Conservation (phyloP, 1,140 invertebrate species). For the Ptiloglossa arizonensis region DNA sequence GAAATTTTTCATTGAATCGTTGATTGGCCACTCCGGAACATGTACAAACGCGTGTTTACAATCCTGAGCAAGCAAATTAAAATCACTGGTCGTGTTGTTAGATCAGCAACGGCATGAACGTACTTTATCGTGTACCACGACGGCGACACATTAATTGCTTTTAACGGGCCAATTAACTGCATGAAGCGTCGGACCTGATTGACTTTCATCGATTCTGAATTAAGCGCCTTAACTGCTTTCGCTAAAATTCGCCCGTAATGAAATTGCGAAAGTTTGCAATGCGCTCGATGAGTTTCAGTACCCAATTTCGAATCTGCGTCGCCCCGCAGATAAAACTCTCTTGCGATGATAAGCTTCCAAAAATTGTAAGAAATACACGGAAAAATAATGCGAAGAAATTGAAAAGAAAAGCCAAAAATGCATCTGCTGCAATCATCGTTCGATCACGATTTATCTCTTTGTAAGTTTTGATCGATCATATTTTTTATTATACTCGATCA, state of each 20-base stretch:
- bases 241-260: constrained; percentile 7
- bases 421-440: no score
- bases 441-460: no score
- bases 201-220: constrained; percentile 56
- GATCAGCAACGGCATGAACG: constrained; percentile 1
- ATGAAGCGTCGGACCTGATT: constrained; percentile 22
- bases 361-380: no score
- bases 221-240: constrained; percentile 31
- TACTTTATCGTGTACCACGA: not conserved
- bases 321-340: not conserved
- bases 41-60: not conserved
- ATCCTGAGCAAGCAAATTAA: constrained; percentile 14
- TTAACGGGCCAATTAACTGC: constrained; percentile 48
- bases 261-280: constrained; percentile 47
- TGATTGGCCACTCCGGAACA: not conserved
- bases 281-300: not conserved
- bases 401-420: no score
- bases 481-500: not conserved
- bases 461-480: no score
- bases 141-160: constrained; percentile 47
- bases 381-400: no score
- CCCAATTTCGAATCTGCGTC: constrained; percentile 25
- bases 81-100: not conserved
- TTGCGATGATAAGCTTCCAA: no score
- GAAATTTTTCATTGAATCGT: constrained; percentile 16